Evolutionary conservation across 2,888 invertebrate species (phyloP), one percentile per base, ranked within the genome.

Genomic region (Euspilapteryx auroguttella): DNA sequence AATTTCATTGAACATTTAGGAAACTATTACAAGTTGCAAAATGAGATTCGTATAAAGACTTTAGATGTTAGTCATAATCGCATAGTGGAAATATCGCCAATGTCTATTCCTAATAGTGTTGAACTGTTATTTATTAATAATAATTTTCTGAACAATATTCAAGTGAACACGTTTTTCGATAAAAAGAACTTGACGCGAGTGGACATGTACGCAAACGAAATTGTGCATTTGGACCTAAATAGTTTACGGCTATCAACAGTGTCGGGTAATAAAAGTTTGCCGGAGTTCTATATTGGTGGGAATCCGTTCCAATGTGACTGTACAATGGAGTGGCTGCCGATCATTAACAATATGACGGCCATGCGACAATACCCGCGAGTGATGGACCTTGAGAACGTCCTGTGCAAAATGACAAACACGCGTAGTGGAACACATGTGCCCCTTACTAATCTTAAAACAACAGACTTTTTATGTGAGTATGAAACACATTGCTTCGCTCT

Each of bases 301-400:
- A 96, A 96, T 64, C 94, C 95, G 9, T 92, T 95, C 66, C 86
- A 89, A 46, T 96, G 95, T 69, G 93, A 94, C 55, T 95, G 96
- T 71, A 86, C 88, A 36, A 92, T 95, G 92, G 94, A 94, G 58
- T 96, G 95, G 95, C 71, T 94, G 46, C 92, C 92, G 41, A 81
- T 88, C 31, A 87, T 93, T 61, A 93, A 93, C 63, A 89, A 89
- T 61, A 84, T 89, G 80, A 89, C 89, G 36, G 80, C 83, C 21
- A 82, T 86, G 43, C 79, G 89, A 28, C 91, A 91, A 55, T 89
- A 93, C 54, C 92, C 94, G 29, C 81, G 85, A 33, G 86, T 94
- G 43, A 89, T 92, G 83, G 94, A 94, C 56, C 73, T 93, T 44
- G 89, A 87, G 49, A 89, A 89, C 48, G 88, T 94, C 33, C 83